Conservation (phyloP, 1,140 invertebrate species). For the Meloidogyne hapla region DNA sequence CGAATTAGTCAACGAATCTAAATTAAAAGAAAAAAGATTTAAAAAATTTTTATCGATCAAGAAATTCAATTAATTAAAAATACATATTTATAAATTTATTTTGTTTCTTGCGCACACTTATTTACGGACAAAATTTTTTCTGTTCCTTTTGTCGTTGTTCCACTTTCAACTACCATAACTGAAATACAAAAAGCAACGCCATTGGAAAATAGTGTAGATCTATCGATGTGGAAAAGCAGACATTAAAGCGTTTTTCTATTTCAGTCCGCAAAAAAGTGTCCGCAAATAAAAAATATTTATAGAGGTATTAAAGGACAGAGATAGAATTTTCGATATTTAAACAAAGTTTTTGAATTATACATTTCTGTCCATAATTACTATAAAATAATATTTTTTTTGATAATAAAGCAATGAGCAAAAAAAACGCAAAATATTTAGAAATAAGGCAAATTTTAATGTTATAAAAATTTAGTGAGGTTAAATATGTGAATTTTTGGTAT, state of each 20-base stretch:
- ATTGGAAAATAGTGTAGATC: too few relatives aligned
- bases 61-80: not conserved
- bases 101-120: not conserved
- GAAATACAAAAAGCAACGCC: too few relatives aligned
- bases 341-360: too few relatives aligned
- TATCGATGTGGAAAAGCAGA: too few relatives aligned
- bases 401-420: not conserved
- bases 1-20: not conserved
- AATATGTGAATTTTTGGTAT: not conserved
- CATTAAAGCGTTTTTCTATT: too few relatives aligned
- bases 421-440: not conserved
- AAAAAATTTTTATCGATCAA: conserved; percentile 1
- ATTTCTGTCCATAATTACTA: not conserved
- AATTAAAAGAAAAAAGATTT: too few relatives aligned
- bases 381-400: not conserved
- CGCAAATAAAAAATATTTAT: too few relatives aligned
- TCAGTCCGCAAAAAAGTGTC: too few relatives aligned
- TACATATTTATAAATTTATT: not conserved
- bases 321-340: too few relatives aligned
- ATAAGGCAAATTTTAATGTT: not conserved
- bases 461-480: not conserved
- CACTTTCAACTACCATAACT: too few relatives aligned
- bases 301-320: too few relatives aligned
- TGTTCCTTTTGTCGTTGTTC: too few relatives aligned
- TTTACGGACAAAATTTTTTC: not conserved